Evolutionary conservation across 2,888 invertebrate species (phyloP), one percentile per base, ranked within the genome.

Genomic region (Athrips mouffetella): DNA sequence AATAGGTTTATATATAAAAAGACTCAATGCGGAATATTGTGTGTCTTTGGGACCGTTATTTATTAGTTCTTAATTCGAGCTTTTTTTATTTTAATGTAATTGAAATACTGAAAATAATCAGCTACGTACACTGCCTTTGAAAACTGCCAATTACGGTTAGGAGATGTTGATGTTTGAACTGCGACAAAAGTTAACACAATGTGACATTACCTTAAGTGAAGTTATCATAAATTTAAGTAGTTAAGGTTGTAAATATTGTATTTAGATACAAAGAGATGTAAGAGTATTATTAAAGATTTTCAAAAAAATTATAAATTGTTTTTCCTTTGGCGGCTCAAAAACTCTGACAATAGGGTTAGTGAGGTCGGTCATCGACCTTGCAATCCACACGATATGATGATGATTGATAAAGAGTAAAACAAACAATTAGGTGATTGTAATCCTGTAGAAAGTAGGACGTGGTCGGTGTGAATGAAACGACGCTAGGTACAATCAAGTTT

Each of bases 171-270:
- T 2, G 39, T 48, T 31, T 46, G 52, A 55, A 62, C 55, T 61
- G 63, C 60, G 59, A 59, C 63, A 58, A 64, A 60, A 59, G 46
- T 48, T 50, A 62, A 66, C n/a, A 64, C 54, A 62, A 62, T 67
- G 73, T 73, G 75, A 79, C 74, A 71, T 73, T 69, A 72, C 68
- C 65, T 50, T 75, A 73, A 48, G 65, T 45, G 25, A 45, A 70
- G 53, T 68, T 65, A 62, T 60, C 58, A 62, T 68, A 57, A 59
- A 52, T 58, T n/a, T 61, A 69, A 72, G 65, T 62, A 59, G 59
- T 47, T 83, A 84, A 84, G 80, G 67, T 79, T 88, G 87, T 88
- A 88, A 85, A 88, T 88, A 88, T 81, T 85, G 83, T 86, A 85
- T 78, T 79, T 86, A 85, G 82, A 79, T 80, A 80, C 77, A 82